These are phyloP conservation scores for Eolophus roseicapilla DNA, from an alignment of 2,113 vertebrate species.

Conservation along the genomic window DNA sequence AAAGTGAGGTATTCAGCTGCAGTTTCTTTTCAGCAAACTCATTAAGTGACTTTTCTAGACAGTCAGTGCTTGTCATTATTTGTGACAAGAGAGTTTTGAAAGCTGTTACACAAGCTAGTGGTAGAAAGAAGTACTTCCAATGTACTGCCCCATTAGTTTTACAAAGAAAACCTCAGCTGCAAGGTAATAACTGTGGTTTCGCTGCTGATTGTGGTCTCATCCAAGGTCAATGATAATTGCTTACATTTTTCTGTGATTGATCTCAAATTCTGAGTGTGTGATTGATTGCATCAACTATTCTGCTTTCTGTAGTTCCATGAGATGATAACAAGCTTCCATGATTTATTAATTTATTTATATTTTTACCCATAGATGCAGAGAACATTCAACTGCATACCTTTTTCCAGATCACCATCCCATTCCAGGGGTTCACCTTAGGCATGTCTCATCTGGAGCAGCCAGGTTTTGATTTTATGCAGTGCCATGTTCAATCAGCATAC, in stretches of 20 bases:
- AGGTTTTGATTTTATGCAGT: background rate
- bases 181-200: background rate
- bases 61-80: background rate
- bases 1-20: background rate
- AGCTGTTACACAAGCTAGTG: background rate
- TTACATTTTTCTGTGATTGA: background rate
- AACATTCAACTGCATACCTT: background rate
- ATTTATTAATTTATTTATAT: background rate
- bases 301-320: background rate
- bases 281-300: background rate
- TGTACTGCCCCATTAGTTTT: background rate
- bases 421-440: background rate
- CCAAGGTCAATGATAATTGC: background rate
- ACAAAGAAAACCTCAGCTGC: background rate
- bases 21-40: background rate
- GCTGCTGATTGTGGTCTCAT: background rate
- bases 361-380: background rate
- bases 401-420: background rate
- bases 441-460: background rate
- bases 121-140: background rate
- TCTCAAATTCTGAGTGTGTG: background rate
- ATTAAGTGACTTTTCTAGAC: background rate
- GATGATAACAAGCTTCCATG: background rate
- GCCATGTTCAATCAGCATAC: background rate
- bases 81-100: conserved; percentile 6